Percentiles rank a stretch among this genome's conserved stretches.
Evolutionary conservation across 2,797 vertebrate species (phyloP).

Genomic region (Sternotherus odoratus): DNA sequence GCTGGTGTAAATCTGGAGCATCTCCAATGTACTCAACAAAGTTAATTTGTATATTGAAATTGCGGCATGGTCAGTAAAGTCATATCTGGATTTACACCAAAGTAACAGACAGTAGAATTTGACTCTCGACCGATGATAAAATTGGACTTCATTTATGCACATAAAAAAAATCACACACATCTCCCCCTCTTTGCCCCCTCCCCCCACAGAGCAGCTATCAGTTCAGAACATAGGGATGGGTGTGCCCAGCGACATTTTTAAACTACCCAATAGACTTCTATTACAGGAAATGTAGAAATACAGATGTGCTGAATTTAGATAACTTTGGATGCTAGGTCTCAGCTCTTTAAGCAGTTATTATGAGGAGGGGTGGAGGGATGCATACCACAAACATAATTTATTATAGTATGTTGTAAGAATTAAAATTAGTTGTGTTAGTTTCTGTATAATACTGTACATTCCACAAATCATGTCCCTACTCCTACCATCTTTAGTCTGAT

Average conservation of each 20-base stretch:
- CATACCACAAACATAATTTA: background rate
- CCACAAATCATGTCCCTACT: conserved; percentile 58
- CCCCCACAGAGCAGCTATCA: background rate
- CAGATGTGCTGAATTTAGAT: background rate
- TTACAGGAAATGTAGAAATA: background rate
- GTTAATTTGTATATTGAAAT: background rate
- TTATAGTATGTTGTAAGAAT: background rate
- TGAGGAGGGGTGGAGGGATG: background rate
- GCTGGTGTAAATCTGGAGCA: background rate
- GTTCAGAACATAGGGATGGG: background rate
- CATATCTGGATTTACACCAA: background rate
- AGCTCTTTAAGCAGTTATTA: background rate
- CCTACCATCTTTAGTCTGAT: conserved; percentile 61
- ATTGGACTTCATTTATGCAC: background rate
- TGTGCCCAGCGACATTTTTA: background rate
- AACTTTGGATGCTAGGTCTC: background rate
- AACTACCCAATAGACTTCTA: background rate
- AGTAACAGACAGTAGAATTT: background rate
- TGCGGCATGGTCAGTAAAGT: background rate
- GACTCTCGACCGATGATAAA: background rate
- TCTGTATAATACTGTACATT: conserved; percentile 33
- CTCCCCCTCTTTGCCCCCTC: too few relatives aligned
- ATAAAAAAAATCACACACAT: background rate
- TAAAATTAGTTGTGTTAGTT: conserved; percentile 65
- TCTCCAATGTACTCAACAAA: background rate